These are phyloP conservation scores for Microctonus brassicae DNA, from an alignment of 2,888 invertebrate genomes.

Conservation along the genomic window DNA sequence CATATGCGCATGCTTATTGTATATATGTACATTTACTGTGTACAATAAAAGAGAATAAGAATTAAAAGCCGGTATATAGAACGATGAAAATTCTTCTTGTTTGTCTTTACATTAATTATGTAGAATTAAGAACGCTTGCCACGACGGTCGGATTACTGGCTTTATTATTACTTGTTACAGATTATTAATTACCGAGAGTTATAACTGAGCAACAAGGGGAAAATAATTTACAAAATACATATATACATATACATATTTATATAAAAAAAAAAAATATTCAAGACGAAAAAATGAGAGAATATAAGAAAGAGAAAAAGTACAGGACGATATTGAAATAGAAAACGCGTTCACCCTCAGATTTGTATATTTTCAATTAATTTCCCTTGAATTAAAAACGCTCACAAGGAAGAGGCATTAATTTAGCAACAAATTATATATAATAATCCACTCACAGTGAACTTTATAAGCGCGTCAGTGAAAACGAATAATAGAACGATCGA, in stretches of 20 bases:
- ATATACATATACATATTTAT: background rate
- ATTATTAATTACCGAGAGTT: slow-evolving; percentile 69
- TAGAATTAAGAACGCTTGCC: slow-evolving; percentile 66
- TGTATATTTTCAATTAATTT: slow-evolving; percentile 66
- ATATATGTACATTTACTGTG: background rate
- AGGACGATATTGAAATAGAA: slow-evolving; percentile 27
- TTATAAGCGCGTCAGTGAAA: background rate
- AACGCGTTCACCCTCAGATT: slow-evolving; percentile 52
- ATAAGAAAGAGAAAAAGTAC: slow-evolving; percentile 30
- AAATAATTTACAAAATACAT: background rate
- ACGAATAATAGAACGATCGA: slow-evolving; percentile 36
- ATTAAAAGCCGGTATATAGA: slow-evolving; percentile 41
- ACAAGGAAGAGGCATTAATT: slow-evolving; percentile 41
- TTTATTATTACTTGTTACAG: slow-evolving; percentile 69
- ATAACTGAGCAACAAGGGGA: slow-evolving; percentile 44
- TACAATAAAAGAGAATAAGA: slow-evolving; percentile 32
- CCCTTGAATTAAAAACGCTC: slow-evolving; percentile 59
- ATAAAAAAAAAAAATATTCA: slow-evolving; percentile 2
- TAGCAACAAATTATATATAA: background rate
- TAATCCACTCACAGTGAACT: background rate
- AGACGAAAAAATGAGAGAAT: slow-evolving; percentile 10
- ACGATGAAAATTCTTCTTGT: slow-evolving; percentile 63
- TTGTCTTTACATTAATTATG: slow-evolving; percentile 70
- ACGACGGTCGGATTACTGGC: slow-evolving; percentile 65
- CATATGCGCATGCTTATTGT: background rate